Percentiles rank a stretch among this genome's conserved stretches.
These are phyloP conservation scores for Callopanchax toddi DNA, from an alignment of 2,113 vertebrate species.

Conservation along the genomic window DNA sequence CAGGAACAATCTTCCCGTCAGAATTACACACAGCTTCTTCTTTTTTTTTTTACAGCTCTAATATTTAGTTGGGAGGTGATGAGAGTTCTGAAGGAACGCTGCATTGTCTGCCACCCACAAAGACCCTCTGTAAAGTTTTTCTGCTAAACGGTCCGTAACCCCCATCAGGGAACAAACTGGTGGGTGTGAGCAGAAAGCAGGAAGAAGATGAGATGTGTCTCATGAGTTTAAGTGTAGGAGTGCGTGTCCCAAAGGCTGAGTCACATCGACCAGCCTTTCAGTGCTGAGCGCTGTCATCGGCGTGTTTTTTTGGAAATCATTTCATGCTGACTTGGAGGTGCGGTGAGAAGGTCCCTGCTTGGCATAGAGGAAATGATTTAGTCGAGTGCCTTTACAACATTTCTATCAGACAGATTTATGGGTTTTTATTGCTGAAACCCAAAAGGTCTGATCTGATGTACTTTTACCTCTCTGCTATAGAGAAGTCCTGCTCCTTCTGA, in stretches of 20 bases:
- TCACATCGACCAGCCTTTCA: constrained; percentile 36
- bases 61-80: constrained; percentile 22
- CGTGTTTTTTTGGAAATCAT: constrained; percentile 8
- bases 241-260: constrained; percentile 25
- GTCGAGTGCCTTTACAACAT: constrained; percentile 42
- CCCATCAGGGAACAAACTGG: constrained; percentile 18
- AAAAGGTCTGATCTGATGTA: constrained; percentile 9
- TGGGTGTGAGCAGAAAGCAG: constrained; percentile 35
- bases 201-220: constrained; percentile 23
- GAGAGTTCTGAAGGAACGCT: constrained; percentile 16
- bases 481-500: constrained; percentile 19
- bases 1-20: constrained; percentile 17
- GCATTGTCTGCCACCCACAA: constrained; percentile 15
- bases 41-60: constrained; percentile 11
- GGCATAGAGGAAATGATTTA: constrained; percentile 36
- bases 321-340: constrained; percentile 13
- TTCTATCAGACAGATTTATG: constrained; percentile 45
- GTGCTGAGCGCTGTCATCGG: not conserved
- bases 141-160: constrained; percentile 45
- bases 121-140: constrained; percentile 13
- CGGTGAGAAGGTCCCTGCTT: not conserved
- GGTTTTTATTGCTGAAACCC: constrained; percentile 27
- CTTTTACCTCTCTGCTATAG: not conserved
- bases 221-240: constrained; percentile 22
- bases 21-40: constrained; percentile 19